Evolutionary conservation across 2,113 vertebrate species (phyloP).

Genomic region (Pogonocichla stellata): DNA sequence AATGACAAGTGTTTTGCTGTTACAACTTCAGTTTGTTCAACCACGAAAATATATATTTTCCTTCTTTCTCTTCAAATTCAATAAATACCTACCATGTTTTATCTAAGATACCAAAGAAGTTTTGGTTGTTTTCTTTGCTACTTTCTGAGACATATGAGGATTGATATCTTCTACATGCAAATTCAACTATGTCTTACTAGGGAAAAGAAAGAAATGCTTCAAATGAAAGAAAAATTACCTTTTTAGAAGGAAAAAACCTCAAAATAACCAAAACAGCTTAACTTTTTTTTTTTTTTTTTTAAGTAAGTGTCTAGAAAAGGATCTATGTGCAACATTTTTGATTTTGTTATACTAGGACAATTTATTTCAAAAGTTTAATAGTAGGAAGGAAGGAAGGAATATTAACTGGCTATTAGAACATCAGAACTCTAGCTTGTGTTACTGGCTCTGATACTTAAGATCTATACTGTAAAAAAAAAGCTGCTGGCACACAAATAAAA

Average conservation of each 20-base stretch:
- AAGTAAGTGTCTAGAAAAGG: not conserved
- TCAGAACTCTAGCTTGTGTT: not conserved
- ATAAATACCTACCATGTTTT: slow-evolving; percentile 34
- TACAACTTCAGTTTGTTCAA: not conserved
- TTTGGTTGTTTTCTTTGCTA: not conserved
- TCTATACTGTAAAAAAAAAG: not conserved
- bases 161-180: not conserved
- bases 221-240: not conserved
- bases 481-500: not conserved
- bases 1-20: not conserved
- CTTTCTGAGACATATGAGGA: not conserved
- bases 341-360: not conserved
- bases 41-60: not conserved
- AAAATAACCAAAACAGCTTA: not conserved
- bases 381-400: not conserved
- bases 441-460: not conserved
- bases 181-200: not conserved
- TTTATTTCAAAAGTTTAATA: not conserved
- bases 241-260: not conserved
- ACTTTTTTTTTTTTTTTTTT: no score
- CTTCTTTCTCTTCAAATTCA: not conserved
- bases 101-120: not conserved
- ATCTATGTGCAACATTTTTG: not conserved
- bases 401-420: not conserved
- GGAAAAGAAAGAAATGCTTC: not conserved